phyloP scores from a whole-genome alignment of 2,797 vertebrate genomes.

The Notolabrus celidotus region DNA sequence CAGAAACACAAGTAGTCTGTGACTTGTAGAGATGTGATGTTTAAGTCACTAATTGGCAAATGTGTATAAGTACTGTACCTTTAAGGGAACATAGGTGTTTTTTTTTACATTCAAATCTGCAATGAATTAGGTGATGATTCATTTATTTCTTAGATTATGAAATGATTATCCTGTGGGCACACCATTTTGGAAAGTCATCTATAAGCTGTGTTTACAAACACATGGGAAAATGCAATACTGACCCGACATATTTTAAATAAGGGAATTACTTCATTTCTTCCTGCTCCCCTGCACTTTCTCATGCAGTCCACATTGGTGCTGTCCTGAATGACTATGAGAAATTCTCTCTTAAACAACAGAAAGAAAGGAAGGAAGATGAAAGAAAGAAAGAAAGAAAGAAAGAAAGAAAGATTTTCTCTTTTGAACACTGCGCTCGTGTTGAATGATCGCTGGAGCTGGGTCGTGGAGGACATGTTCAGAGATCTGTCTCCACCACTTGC shows the following conservation, averaged over 20 bases:
- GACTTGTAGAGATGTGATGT: conserved; percentile 9
- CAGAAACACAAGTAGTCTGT: conserved; percentile 2
- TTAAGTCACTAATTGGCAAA: neutral
- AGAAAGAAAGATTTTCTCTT: conserved; percentile 23
- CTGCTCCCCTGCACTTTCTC: conserved; percentile 58
- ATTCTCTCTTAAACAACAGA: neutral
- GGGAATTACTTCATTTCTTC: conserved; percentile 19
- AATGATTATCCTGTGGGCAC: conserved; percentile 28
- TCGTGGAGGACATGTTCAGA: conserved; percentile 4
- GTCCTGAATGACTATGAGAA: conserved; percentile 27
- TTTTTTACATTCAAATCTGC: conserved; percentile 33
- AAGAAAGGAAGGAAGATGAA: conserved; percentile 21
- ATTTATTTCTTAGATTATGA: conserved; percentile 34
- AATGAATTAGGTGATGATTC: conserved; percentile 24
- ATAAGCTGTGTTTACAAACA: conserved; percentile 49
- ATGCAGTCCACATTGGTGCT: conserved; percentile 60
- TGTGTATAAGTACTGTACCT: conserved; percentile 41
- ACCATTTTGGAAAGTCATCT: conserved; percentile 15
- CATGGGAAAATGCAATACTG: conserved; percentile 71
- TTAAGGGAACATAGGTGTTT: conserved; percentile 18
- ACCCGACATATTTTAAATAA: conserved; percentile 33
- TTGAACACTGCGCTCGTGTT: conserved; percentile 6
- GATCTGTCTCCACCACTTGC: conserved; percentile 27
- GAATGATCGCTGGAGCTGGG: conserved; percentile 19
- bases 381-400: conserved; percentile 21